Conservation (phyloP, 2,888 invertebrate genomes). For the Meandrusa payeni region DNA sequence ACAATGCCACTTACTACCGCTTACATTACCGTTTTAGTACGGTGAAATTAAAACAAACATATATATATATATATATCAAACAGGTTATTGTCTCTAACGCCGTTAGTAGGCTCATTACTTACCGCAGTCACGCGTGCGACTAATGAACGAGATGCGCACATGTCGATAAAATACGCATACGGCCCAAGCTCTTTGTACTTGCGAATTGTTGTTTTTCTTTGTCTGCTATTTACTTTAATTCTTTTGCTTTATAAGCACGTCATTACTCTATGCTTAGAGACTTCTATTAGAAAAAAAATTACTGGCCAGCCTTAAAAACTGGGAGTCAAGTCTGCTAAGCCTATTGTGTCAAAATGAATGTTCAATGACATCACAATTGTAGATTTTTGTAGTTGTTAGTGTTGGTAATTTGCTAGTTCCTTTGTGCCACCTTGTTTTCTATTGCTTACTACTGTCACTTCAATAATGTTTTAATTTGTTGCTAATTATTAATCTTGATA, state of each 20-base stretch:
- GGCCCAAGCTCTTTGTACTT: background rate
- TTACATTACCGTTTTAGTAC: background rate
- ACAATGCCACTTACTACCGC: background rate
- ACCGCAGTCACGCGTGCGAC: constrained; percentile 16
- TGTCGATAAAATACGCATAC: constrained; percentile 11
- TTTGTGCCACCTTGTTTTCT: too few relatives aligned
- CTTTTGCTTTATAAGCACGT: background rate
- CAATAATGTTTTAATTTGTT: too few relatives aligned
- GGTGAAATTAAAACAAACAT: background rate
- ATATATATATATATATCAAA: background rate
- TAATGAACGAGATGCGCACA: constrained; percentile 20
- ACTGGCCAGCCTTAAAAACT: too few relatives aligned
- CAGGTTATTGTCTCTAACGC: constrained; percentile 14
- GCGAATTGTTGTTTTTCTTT: constrained; percentile 6
- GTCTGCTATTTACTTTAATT: background rate
- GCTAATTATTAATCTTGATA: too few relatives aligned
- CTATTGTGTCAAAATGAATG: too few relatives aligned
- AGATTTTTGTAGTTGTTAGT: too few relatives aligned
- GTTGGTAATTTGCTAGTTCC: too few relatives aligned
- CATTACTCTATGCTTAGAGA: too few relatives aligned
- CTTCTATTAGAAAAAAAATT: too few relatives aligned
- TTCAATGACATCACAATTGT: too few relatives aligned
- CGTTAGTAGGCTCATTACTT: constrained; percentile 16
- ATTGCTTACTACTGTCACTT: too few relatives aligned
- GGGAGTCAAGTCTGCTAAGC: too few relatives aligned